phyloP scores from a whole-genome alignment of 2,113 vertebrate species.

The Clarias macrocephalus region DNA sequence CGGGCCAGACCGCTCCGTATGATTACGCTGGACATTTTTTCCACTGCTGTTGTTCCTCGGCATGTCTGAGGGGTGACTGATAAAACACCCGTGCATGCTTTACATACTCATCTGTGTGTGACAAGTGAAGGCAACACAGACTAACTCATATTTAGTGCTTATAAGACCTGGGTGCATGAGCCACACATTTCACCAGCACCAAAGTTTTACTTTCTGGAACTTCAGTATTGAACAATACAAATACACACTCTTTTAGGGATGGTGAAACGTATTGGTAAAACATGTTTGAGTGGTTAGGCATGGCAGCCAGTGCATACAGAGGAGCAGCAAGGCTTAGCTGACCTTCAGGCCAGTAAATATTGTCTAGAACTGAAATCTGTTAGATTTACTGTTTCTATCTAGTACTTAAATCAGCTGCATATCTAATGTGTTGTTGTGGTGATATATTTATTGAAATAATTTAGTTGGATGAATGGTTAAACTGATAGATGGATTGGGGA shows the following conservation, averaged over 20 bases:
- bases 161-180: not conserved
- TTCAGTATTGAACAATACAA: not conserved
- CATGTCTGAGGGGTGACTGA: not conserved
- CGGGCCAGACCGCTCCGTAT: slow-evolving; percentile 25
- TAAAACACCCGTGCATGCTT: not conserved
- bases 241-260: not conserved
- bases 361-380: not conserved
- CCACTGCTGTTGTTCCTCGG: slow-evolving; percentile 19
- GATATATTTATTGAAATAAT: not conserved
- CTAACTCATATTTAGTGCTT: not conserved
- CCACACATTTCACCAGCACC: not conserved
- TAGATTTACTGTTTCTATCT: not conserved
- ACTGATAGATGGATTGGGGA: not conserved
- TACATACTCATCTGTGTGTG: not conserved
- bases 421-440: not conserved
- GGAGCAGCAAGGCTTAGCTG: not conserved
- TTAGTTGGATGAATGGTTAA: too few relatives aligned
- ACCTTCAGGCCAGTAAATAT: not conserved
- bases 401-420: not conserved
- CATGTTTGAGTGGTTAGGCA: not conserved
- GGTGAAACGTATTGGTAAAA: not conserved
- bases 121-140: not conserved
- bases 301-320: not conserved
- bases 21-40: slow-evolving; percentile 21
- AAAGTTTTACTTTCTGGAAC: not conserved